Base-by-base conservation (phyloP, 2,113 vertebrate genomes). In the Dicaeum eximium region DNA sequence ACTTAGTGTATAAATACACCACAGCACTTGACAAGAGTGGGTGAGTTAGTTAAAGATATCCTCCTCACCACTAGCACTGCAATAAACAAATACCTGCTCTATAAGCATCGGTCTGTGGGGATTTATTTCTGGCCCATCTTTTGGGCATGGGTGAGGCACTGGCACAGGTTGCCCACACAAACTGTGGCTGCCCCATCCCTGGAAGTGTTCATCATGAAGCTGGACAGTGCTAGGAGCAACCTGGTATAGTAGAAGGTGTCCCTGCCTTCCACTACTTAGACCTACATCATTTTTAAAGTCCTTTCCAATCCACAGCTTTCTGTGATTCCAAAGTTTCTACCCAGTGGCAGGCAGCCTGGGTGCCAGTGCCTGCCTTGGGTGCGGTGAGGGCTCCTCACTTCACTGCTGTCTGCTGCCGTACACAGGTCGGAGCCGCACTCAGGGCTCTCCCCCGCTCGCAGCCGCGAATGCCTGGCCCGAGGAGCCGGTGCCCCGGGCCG, bases 371-470 rank as follows among this genome's bases (percentile, higher is more conserved):
- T 24, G 40, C 48, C 40, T 11, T 6, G 48, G 6, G 15, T 23
- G 50, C 30, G 1, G 9, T 10, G 19, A 47, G 19, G 30, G 15
- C n/a, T 48, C n/a, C 42, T 30, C 60, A 33, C 28, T 1, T 6
- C 58, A 17, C 23, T 1, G 5, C 57, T 13, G 17, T 3, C 44
- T 9, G 54, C 35, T 23, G 24, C 45, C 12, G 1, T 8, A 13
- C 47, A 13, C 37, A 25, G 17, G 31, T 23, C 8, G 6, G 50
- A 25, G 28, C 69, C 1, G 42, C 8, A 5, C 15, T 3, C 7
- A 3, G 9, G 45, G 19, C 35, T 30, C 9, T 4, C 2, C 11
- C 6, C 7, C 2, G 30, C 42, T 16, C 8, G 21, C 51, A 25
- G 16, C 33, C 27, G 25, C 23, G 6, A 7, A 22, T 0, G 24